These are phyloP conservation scores for Acromyrmex heyeri DNA, from an alignment of 1,140 invertebrate species.

Conservation along the genomic window DNA sequence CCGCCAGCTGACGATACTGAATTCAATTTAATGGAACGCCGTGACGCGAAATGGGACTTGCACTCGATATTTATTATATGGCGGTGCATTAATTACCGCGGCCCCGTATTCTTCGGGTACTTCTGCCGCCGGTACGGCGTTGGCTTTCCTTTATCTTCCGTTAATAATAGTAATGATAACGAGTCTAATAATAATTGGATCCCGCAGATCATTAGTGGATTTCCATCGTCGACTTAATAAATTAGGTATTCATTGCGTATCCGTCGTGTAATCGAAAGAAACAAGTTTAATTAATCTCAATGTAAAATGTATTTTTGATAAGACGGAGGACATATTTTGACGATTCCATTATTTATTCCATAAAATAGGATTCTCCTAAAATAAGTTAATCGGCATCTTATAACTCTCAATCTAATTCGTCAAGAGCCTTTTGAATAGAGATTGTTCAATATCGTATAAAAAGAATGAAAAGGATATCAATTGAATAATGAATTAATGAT, in stretches of 20 bases:
- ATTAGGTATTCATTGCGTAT: conserved; percentile 72
- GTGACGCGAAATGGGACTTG: conserved; percentile 79
- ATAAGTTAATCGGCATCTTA: conserved; percentile 18
- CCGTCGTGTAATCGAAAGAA: conserved; percentile 67
- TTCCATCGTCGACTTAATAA: conserved; percentile 73
- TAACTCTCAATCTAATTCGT: conserved; percentile 7
- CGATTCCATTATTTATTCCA: conserved; percentile 21
- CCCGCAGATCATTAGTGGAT: conserved; percentile 75
- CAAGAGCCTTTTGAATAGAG: not conserved
- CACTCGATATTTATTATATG: conserved; percentile 85
- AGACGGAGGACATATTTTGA: not conserved
- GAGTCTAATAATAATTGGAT: conserved; percentile 78
- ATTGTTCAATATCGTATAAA: not conserved
- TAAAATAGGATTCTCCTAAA: not conserved
- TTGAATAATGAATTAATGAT: not conserved
- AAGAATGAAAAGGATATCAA: not conserved
- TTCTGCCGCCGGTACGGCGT: conserved; percentile 57
- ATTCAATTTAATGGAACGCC: conserved; percentile 82
- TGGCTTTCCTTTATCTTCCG: conserved; percentile 73
- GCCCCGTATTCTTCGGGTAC: conserved; percentile 72
- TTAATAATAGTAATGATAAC: conserved; percentile 78
- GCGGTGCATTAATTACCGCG: conserved; percentile 84
- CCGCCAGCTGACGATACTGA: conserved; percentile 77
- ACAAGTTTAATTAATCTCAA: conserved; percentile 75
- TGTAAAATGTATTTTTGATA: conserved; percentile 64